phyloP scores from a whole-genome alignment of 2,113 vertebrate species.

The Cygnus atratus region DNA sequence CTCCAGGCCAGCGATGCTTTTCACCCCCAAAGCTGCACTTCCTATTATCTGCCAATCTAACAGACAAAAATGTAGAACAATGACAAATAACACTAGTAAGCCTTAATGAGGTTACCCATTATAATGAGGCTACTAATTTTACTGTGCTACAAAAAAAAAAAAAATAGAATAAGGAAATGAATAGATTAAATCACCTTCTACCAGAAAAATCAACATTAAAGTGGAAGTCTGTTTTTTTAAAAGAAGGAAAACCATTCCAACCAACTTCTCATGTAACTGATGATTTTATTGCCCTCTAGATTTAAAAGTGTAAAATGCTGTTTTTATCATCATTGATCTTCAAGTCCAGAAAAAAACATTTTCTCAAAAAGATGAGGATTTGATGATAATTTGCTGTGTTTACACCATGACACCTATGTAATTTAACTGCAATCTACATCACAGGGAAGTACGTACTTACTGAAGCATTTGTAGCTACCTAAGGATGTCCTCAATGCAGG shows the following conservation, averaged over 20 bases:
- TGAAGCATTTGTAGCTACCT: background rate
- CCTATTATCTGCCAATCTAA: background rate
- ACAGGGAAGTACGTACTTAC: background rate
- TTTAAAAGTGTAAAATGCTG: background rate
- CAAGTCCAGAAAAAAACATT: background rate
- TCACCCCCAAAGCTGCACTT: background rate
- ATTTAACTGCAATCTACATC: background rate
- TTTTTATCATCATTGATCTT: background rate
- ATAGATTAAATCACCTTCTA: background rate
- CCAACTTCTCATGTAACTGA: background rate
- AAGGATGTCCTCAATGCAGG: background rate
- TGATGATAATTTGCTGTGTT: background rate
- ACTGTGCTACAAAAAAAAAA: background rate
- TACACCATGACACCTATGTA: background rate
- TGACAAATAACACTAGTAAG: background rate
- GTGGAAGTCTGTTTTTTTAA: background rate
- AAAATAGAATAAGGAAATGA: background rate
- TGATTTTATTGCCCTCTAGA: background rate
- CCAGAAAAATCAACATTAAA: background rate
- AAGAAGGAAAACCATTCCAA: background rate
- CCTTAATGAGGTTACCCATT: background rate
- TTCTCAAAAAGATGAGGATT: background rate
- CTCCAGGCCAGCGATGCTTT: slow-evolving; percentile 10
- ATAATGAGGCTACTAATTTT: background rate
- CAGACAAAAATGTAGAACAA: slow-evolving; percentile 12